phyloP scores from a whole-genome alignment of 2,797 vertebrate genomes.

The Chelonia mydas region DNA sequence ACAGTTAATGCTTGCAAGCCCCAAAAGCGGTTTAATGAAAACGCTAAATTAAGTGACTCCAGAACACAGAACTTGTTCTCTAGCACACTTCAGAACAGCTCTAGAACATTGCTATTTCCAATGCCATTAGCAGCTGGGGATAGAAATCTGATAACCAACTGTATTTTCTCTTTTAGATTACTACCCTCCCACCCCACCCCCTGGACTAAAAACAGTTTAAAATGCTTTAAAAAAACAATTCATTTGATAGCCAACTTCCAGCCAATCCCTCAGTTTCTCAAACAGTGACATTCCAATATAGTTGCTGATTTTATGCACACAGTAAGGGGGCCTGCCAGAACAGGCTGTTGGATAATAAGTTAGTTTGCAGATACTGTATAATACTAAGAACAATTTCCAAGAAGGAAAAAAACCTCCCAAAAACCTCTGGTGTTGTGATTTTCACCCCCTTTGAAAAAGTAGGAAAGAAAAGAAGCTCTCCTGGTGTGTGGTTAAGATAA shows the following conservation, averaged over 20 bases:
- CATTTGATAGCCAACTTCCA: not conserved
- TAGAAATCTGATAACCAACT: not conserved
- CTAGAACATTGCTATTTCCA: not conserved
- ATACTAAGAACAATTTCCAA: constrained; percentile 10
- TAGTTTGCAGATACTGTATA: not conserved
- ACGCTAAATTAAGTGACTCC: not conserved
- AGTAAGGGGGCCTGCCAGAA: accelerated
- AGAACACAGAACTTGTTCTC: not conserved
- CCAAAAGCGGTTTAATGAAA: not conserved
- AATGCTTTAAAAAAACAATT: not conserved
- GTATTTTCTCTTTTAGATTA: not conserved
- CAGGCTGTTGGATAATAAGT: not conserved
- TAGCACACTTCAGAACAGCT: not conserved
- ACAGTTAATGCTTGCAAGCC: not conserved
- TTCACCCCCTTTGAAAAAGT: constrained; percentile 41
- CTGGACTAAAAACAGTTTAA: not conserved
- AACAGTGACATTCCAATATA: not conserved
- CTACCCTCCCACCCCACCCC: not conserved
- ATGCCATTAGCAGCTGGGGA: not conserved
- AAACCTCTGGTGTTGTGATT: constrained; percentile 1
- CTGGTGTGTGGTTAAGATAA: constrained; percentile 44
- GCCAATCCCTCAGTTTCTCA: not conserved
- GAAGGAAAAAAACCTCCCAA: not conserved
- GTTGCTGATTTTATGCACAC: not conserved
- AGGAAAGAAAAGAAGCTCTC: constrained; percentile 41